A percentile compares a stretch with the other conserved stretches of the same genome.
These are phyloP conservation scores for Tetranychus piercei DNA, from an alignment of 2,888 invertebrate species.

Conservation along the genomic window DNA sequence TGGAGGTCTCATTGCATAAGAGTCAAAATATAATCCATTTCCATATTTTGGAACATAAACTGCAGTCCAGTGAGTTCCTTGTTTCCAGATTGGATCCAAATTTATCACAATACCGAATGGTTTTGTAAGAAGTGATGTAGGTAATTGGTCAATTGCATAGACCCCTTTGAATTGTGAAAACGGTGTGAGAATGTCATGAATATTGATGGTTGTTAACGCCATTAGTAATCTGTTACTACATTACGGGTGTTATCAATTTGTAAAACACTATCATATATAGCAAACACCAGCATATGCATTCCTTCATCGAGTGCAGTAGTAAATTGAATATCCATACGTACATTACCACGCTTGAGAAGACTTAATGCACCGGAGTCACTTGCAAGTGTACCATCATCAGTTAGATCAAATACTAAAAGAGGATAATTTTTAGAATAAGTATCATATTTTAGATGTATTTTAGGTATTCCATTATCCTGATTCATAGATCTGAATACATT, in stretches of 20 bases:
- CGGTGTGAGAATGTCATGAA: too few species aligned
- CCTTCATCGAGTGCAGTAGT: not conserved
- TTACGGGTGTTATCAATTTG: too few species aligned
- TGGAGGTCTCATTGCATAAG: too few species aligned
- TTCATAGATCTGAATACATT: not conserved
- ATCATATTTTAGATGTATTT: not conserved
- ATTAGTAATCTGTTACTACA: too few species aligned
- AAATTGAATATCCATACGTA: not conserved
- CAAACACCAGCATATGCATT: not conserved
- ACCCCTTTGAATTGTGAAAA: too few species aligned
- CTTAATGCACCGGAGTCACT: not conserved
- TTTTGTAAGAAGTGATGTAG: too few species aligned
- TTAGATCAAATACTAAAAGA: not conserved
- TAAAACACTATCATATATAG: not conserved
- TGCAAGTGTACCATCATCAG: not conserved
- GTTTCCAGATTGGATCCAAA: not conserved
- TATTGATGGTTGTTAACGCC: too few species aligned
- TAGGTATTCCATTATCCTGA: not conserved
- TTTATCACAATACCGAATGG: too few species aligned
- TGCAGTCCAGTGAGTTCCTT: not conserved
- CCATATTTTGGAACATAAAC: not conserved
- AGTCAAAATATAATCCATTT: not conserved
- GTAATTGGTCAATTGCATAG: too few species aligned
- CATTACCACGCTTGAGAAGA: not conserved
- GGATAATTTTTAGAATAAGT: not conserved